Conservation (phyloP, 2,888 invertebrate species). For the Physocephala rufipes region DNA sequence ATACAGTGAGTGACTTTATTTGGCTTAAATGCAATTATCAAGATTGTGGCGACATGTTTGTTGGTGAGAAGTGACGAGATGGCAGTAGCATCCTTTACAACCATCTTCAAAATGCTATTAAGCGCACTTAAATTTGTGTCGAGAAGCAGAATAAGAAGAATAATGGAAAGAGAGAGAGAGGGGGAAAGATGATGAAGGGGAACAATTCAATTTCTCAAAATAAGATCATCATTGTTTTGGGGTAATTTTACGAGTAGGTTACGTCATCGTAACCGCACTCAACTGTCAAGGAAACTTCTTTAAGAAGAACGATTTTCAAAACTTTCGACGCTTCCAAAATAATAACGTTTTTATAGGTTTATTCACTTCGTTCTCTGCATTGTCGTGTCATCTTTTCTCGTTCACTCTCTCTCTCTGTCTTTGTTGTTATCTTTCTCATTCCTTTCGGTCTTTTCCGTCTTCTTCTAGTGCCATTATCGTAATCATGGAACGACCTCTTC, state of each 20-base stretch:
- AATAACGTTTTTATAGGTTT: no score
- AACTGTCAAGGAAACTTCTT: no score
- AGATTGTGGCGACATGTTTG: conserved; percentile 3
- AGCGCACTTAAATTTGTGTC: conserved; percentile 1
- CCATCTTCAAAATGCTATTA: neutral
- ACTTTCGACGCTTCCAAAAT: neutral
- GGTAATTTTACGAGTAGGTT: conserved; percentile 6
- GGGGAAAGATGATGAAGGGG: neutral
- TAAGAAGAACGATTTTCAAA: neutral
- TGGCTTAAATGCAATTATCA: conserved; percentile 18
- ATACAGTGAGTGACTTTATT: conserved; percentile 3
- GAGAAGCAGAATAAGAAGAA: neutral
- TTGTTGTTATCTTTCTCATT: no score
- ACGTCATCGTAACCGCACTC: neutral
- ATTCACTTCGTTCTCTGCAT: no score
- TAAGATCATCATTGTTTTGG: neutral
- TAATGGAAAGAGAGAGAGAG: neutral
- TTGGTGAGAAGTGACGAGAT: no score
- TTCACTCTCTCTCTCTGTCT: no score
- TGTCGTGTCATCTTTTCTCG: no score
- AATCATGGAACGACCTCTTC: no score
- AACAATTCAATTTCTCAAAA: conserved; percentile 19
- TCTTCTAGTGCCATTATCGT: no score
- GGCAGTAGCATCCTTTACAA: neutral
- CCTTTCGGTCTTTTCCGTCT: no score